Evolutionary conservation across 1,140 invertebrate species (phyloP), one percentile per base, ranked within the genome.

Genomic region (Frieseomelitta varia): DNA sequence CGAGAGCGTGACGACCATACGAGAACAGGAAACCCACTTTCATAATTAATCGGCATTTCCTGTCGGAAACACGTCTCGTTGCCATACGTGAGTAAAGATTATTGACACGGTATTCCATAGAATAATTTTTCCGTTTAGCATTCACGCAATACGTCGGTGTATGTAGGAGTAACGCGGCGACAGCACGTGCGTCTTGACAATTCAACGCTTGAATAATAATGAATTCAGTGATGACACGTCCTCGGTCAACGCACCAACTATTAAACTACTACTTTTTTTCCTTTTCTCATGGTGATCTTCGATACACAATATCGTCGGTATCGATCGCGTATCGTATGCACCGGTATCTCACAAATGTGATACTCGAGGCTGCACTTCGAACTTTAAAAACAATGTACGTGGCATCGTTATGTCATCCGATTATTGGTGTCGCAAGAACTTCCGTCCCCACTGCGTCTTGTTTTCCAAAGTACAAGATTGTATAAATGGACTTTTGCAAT

Each of bases 121-220:
- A n/a, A 14, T n/a, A 14, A 61, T 61, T 81, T 47, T 47, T 47
- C 39, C 39, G 6, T 6, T 47, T 15, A 39, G 19, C 74, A 61
- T 71, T 51, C 61, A 2, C 12, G 10, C 11, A 2, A 30, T n/a
- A 17, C 30, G 0, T 10, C 34, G 24, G 12, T 6, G 39, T 47
- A 47, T 47, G 4, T 17, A 19, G 4, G 12, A 19, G 14, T 10
- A 39, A 19, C 65, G 34, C 12, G 53, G 56, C 19, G 15, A 14
- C 6, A 58, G 51, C 27, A 21, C 30, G 27, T n/a, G 30, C 11
- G 2, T 24, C 27, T 34, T 19, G 15, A 34, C n/a, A 17, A 69
- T 58, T 51, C 53, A 76, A 30, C 27, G 73, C 15, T 27, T 71
- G 75, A 83, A 83, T 78, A 83, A 83, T 63, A 83, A 83, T 83